Evolutionary conservation across 2,888 invertebrate species (phyloP).

Genomic region (Schrankia costaestrigalis): DNA sequence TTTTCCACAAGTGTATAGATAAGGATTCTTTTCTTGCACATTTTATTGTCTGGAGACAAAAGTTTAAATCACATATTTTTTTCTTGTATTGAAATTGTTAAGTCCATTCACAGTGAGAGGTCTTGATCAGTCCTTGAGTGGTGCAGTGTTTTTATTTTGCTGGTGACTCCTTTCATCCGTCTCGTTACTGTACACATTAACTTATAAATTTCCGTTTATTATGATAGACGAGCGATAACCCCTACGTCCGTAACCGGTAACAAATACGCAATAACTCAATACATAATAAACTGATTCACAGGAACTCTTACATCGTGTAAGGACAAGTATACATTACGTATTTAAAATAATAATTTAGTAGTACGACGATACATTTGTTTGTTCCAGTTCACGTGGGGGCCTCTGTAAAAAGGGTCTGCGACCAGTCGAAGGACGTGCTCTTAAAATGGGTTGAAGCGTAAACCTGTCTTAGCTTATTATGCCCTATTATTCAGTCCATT

Average conservation of each 20-base stretch:
- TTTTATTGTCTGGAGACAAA: slow-evolving; percentile 31
- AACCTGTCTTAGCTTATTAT: slow-evolving; percentile 27
- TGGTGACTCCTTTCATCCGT: slow-evolving; percentile 28
- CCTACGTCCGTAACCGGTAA: slow-evolving; percentile 47
- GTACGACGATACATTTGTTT: too few species aligned
- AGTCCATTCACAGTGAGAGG: slow-evolving; percentile 30
- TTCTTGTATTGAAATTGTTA: slow-evolving; percentile 35
- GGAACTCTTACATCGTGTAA: slow-evolving; percentile 41
- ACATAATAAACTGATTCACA: slow-evolving; percentile 55
- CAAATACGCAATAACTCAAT: slow-evolving; percentile 51
- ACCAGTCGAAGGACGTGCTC: slow-evolving; percentile 15
- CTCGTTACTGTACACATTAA: slow-evolving; percentile 25
- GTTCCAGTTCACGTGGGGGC: slow-evolving; percentile 19
- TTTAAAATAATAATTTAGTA: too few species aligned
- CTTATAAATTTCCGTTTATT: slow-evolving; percentile 52
- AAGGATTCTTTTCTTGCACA: slow-evolving; percentile 21
- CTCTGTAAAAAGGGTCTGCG: slow-evolving; percentile 13
- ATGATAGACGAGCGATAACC: slow-evolving; percentile 66
- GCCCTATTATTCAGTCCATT: slow-evolving; percentile 14
- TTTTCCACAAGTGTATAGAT: slow-evolving; percentile 27
- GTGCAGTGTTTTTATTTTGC: slow-evolving; percentile 25
- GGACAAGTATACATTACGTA: too few species aligned
- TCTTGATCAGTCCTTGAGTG: slow-evolving; percentile 32
- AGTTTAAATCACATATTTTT: slow-evolving; percentile 28
- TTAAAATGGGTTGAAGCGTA: slow-evolving; percentile 25